phyloP scores from a whole-genome alignment of 2,113 vertebrate species.

The Xiphophorus maculatus region DNA sequence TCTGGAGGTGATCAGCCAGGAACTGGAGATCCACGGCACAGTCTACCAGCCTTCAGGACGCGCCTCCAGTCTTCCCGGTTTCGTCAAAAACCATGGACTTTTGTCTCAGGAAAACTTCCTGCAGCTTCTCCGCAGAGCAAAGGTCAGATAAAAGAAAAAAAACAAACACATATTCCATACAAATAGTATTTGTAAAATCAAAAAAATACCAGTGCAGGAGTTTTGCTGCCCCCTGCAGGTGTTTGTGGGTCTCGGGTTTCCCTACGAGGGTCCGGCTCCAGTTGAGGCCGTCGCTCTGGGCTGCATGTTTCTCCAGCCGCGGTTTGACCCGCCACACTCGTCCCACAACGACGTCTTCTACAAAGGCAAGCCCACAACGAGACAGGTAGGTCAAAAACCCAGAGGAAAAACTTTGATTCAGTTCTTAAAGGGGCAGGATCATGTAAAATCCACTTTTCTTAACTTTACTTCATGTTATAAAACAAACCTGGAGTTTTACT shows the following conservation, averaged over 20 bases:
- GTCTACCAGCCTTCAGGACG: conserved; percentile 67
- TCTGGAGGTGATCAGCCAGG: conserved; percentile 63
- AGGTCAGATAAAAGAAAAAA: conserved; percentile 50
- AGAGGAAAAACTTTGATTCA: background rate
- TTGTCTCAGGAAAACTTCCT: conserved; percentile 71
- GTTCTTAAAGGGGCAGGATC: too few relatives aligned
- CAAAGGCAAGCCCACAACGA: conserved; percentile 77
- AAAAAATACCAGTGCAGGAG: background rate
- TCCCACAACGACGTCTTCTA: conserved; percentile 76
- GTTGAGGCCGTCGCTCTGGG: conserved; percentile 75
- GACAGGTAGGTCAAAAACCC: conserved; percentile 56
- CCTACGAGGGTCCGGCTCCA: conserved; percentile 79
- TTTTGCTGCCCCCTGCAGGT: conserved; percentile 51
- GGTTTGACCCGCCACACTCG: conserved; percentile 70
- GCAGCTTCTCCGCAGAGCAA: conserved; percentile 71
- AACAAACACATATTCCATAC: background rate
- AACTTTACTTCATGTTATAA: too few relatives aligned
- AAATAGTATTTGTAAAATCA: background rate
- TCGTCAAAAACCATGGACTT: conserved; percentile 76
- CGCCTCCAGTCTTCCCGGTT: conserved; percentile 57
- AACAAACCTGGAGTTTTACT: too few relatives aligned
- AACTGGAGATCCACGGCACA: conserved; percentile 74
- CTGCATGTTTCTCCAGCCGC: conserved; percentile 77
- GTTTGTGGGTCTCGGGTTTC: conserved; percentile 80
- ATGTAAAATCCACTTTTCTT: too few relatives aligned